A percentile compares a stretch with the other conserved stretches of the same genome.
Conservation (phyloP, 2,113 vertebrate species). For the Hyla sarda region DNA sequence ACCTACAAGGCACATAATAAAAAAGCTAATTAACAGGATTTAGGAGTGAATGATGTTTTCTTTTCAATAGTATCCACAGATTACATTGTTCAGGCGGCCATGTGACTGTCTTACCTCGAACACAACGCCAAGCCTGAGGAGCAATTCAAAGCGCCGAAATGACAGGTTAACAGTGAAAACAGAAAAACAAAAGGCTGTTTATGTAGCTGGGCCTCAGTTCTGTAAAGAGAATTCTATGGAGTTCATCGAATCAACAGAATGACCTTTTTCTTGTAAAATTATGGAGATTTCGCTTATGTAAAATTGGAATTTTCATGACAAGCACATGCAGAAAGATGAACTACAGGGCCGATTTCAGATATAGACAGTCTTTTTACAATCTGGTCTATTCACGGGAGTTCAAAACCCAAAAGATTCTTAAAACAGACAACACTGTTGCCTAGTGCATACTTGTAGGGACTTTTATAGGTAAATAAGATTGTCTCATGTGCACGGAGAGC, state of each 20-base stretch:
- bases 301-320: too few relatives aligned
- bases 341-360: too few relatives aligned
- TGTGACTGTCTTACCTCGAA: background rate
- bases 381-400: too few relatives aligned
- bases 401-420: too few relatives aligned
- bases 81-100: slow-evolving; percentile 17
- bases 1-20: background rate
- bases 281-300: background rate
- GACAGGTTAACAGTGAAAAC: background rate
- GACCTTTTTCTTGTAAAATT: background rate
- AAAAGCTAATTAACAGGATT: slow-evolving; percentile 33
- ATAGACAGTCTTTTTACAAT: too few relatives aligned
- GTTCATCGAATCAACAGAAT: background rate
- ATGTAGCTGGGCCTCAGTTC: background rate
- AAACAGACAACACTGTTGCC: too few relatives aligned
- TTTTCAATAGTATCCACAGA: background rate
- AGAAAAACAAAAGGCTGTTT: background rate
- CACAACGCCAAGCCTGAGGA: background rate
- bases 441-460: too few relatives aligned
- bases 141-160: background rate
- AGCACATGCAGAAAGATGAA: too few relatives aligned
- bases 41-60: slow-evolving; percentile 21
- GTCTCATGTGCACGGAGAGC: too few relatives aligned
- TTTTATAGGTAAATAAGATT: too few relatives aligned
- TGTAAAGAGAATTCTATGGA: background rate